Evolutionary conservation across 2,797 vertebrate species (phyloP).

Genomic region (Poeciliopsis presidionis): DNA sequence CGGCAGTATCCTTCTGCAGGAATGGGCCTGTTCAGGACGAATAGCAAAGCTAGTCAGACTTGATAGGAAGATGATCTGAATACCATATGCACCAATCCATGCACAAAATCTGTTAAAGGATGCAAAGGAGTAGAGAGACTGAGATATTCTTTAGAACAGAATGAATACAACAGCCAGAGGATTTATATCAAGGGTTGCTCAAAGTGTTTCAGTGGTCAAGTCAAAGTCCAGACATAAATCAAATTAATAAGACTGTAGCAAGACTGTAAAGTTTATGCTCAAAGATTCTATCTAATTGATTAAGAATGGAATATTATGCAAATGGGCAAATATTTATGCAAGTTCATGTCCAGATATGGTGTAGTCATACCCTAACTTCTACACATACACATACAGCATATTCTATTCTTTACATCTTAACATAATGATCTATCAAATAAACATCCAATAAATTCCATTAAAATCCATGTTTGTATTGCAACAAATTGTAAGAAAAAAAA

Average conservation of each 20-base stretch:
- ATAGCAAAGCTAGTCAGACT: not conserved
- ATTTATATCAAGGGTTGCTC: not conserved
- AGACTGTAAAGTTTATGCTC: not conserved
- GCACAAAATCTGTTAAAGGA: not conserved
- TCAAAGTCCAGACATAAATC: not conserved
- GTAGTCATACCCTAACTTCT: not conserved
- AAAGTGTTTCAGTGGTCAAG: not conserved
- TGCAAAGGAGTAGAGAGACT: not conserved
- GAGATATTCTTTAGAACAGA: not conserved
- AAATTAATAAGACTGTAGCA: not conserved
- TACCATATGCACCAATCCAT: not conserved
- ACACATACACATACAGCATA: too few species aligned
- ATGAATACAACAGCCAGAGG: not conserved
- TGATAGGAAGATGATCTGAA: not conserved
- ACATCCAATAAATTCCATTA: not conserved
- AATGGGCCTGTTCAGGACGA: not conserved
- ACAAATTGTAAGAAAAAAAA: conserved; percentile 7
- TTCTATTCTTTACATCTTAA: not conserved
- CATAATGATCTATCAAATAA: not conserved
- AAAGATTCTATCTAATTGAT: not conserved
- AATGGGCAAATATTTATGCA: not conserved
- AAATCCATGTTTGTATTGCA: not conserved
- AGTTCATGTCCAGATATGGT: not conserved
- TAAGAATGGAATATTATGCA: not conserved
- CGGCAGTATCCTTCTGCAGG: not conserved